A percentile compares a stretch with the other conserved stretches of the same genome.
These are phyloP conservation scores for Sarcophilus harrisii DNA, from an alignment of 2,797 vertebrate genomes.

Conservation along the genomic window DNA sequence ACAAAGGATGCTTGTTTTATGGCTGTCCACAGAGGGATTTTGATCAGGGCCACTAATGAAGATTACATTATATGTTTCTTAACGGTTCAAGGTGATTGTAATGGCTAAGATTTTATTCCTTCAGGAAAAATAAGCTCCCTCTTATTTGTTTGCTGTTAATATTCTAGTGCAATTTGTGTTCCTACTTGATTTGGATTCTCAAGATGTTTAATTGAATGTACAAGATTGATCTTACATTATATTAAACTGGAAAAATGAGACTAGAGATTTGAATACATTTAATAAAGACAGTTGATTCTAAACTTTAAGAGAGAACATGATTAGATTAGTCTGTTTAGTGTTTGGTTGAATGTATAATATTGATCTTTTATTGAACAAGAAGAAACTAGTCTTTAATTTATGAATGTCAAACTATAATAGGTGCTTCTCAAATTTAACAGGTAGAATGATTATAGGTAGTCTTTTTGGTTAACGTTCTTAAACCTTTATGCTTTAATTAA, in stretches of 20 bases:
- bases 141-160: background rate
- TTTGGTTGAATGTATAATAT: background rate
- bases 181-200: background rate
- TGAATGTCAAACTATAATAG: background rate
- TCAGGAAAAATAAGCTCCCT: background rate
- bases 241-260: background rate
- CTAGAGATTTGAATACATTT: background rate
- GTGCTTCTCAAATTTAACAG: background rate
- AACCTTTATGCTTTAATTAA: slow-evolving; percentile 46
- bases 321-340: background rate
- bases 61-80: background rate
- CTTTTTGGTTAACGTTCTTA: slow-evolving; percentile 51
- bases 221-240: background rate
- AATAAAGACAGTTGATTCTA: background rate
- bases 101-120: background rate
- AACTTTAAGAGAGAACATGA: background rate
- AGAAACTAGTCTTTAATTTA: slow-evolving; percentile 20
- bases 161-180: background rate
- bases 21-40: background rate
- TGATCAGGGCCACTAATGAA: background rate
- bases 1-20: slow-evolving; percentile 25
- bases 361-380: slow-evolving; percentile 28
- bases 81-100: background rate
- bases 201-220: slow-evolving; percentile 31
- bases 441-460: background rate